A percentile compares a stretch with the other conserved stretches of the same genome.
Evolutionary conservation across 2,888 invertebrate genomes (phyloP).

Genomic region (Pristionchus maxplancki): DNA sequence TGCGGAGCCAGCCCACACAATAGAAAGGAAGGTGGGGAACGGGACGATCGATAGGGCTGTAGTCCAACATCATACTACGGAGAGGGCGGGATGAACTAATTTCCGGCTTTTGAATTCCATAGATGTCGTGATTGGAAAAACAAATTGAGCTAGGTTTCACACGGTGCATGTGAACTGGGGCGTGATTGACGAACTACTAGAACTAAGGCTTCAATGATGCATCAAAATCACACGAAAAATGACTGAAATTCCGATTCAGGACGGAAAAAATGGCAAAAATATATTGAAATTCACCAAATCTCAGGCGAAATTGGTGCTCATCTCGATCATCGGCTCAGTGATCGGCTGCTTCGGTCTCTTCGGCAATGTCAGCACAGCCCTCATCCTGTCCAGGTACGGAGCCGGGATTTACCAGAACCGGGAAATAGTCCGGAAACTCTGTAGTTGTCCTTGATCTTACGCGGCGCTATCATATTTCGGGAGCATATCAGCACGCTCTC

Average conservation of each 20-base stretch:
- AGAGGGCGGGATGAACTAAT: background rate
- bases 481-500: background rate
- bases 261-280: background rate
- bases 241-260: no score
- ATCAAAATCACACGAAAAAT: background rate
- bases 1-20: background rate
- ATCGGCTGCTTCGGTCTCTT: conserved; percentile 89
- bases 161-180: background rate
- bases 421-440: background rate
- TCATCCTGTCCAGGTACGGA: conserved; percentile 85
- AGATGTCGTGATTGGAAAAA: background rate
- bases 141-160: background rate
- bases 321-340: conserved; percentile 81
- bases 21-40: background rate
- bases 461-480: background rate
- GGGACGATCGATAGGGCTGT: background rate
- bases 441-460: background rate
- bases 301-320: conserved; percentile 71
- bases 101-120: background rate
- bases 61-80: background rate
- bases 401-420: background rate
- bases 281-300: background rate
- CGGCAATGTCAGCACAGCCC: conserved; percentile 92
- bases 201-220: no score
- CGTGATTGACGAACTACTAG: background rate